phyloP scores from a whole-genome alignment of 2,113 vertebrate genomes.

The Phocoena phocoena region DNA sequence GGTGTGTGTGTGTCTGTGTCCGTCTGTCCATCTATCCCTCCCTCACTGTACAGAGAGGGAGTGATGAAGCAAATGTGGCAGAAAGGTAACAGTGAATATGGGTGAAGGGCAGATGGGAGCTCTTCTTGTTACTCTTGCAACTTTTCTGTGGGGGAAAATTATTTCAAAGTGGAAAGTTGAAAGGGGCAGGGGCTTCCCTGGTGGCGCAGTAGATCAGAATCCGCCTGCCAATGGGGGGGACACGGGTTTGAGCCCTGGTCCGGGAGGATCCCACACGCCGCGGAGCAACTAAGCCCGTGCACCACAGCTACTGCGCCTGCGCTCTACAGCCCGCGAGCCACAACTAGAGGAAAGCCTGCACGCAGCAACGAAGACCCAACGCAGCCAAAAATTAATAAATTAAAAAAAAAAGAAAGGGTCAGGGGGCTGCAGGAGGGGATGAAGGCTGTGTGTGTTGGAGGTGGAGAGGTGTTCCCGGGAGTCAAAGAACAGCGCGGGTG shows the following conservation, averaged over 20 bases:
- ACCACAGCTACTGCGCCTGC: too few species aligned
- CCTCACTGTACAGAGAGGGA: neutral
- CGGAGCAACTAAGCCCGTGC: too few species aligned
- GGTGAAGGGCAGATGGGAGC: neutral
- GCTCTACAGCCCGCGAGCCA: too few species aligned
- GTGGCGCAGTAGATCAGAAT: too few species aligned
- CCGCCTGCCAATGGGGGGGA: too few species aligned
- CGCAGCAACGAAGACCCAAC: too few species aligned
- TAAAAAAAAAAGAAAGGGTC: neutral
- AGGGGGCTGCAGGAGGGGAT: rapidly evolving
- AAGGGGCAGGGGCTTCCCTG: neutral
- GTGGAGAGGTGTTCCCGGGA: neutral
- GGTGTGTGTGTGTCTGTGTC: neutral
- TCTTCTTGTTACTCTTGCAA: neutral
- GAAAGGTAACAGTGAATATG: neutral
- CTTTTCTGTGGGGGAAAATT: neutral
- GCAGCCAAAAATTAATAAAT: too few species aligned
- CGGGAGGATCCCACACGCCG: too few species aligned
- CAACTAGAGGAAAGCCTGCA: too few species aligned
- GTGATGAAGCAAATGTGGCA: neutral
- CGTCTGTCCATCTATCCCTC: neutral
- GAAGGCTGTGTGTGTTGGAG: neutral
- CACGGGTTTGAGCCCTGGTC: too few species aligned
- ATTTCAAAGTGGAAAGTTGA: neutral
- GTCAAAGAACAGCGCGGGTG: neutral